Base-by-base conservation (phyloP, 2,797 vertebrate genomes). In the Australoheros facetus region DNA sequence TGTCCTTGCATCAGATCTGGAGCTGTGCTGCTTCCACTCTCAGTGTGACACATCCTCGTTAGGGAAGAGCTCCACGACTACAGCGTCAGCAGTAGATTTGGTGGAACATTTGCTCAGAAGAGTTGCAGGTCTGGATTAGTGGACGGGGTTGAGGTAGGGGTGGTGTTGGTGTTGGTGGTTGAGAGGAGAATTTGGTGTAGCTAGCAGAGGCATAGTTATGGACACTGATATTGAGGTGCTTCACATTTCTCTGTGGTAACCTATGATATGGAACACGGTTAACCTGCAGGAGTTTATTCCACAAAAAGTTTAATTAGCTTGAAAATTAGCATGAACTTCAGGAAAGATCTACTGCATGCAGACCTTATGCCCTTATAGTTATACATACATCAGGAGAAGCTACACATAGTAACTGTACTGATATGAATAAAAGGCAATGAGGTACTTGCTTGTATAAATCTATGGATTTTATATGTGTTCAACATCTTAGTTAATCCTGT, bases 21-120 rank as follows among this genome's bases (percentile, higher is more conserved):
- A 78, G 56, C 64, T 3, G 17, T 21, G 23, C 51, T n/a, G 21
- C 48, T 66, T 79, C 54, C 28, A 21, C 72, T 75, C 55, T 75
- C 59, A 30, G 55, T 2, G 1, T 82, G 79, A 81, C 75, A 81
- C 79, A 66, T 39, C 59, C 78, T 32, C 14, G 17, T 82, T 73
- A 60, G 69, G 7, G 53, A 60, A 11, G 71, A 59, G 76, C 66
- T 37, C 1, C 72, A 73, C 56, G n/a, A 71, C 80, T 5, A 45
- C 1, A 7, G 4, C 32, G 55, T 76, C 71, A 60, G 72, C 58
- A 48, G 77, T 72, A 26, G 42, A 53, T 72, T 71, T 80, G 57
- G 39, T 71, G 77, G 64, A 37, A 12, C 4, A 26, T 57, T 12
- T 5, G 66, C 75, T 72, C 9, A 26, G 69, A 55, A 75, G 69